phyloP scores from a whole-genome alignment of 2,888 invertebrate species.

The Ypsolopha sequella region DNA sequence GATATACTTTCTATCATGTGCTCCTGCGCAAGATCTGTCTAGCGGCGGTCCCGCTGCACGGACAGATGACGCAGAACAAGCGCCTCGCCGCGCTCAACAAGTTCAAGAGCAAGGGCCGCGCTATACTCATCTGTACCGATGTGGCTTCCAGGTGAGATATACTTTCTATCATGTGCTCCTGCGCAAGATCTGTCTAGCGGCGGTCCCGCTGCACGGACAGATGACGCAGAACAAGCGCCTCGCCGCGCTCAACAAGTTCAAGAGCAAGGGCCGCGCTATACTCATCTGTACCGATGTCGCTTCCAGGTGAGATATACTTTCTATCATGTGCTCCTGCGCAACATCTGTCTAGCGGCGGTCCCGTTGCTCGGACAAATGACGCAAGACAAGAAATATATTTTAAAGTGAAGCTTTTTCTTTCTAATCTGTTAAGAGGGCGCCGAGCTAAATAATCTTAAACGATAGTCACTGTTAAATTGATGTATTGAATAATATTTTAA shows the following conservation, averaged over 20 bases:
- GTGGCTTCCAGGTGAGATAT: slow-evolving; percentile 89
- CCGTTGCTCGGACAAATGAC: no score
- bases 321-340: no score
- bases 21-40: no score
- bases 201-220: slow-evolving; percentile 98
- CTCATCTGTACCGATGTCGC: slow-evolving; percentile 99
- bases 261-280: slow-evolving; percentile 92
- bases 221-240: slow-evolving; percentile 98
- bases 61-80: slow-evolving; percentile 98
- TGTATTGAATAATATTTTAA: no score
- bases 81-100: slow-evolving; percentile 95
- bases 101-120: slow-evolving; percentile 94
- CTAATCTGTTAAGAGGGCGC: no score
- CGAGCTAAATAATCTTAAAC: no score
- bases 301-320: slow-evolving; percentile 75
- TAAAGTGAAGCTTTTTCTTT: no score
- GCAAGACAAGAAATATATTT: no score
- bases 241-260: slow-evolving; percentile 96
- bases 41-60: slow-evolving; percentile 91
- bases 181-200: no score
- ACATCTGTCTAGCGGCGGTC: no score
- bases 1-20: slow-evolving; percentile 10
- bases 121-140: slow-evolving; percentile 97
- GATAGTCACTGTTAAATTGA: no score
- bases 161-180: neutral